phyloP scores from a whole-genome alignment of 1,140 invertebrate species.

The Drosophila subobscura region DNA sequence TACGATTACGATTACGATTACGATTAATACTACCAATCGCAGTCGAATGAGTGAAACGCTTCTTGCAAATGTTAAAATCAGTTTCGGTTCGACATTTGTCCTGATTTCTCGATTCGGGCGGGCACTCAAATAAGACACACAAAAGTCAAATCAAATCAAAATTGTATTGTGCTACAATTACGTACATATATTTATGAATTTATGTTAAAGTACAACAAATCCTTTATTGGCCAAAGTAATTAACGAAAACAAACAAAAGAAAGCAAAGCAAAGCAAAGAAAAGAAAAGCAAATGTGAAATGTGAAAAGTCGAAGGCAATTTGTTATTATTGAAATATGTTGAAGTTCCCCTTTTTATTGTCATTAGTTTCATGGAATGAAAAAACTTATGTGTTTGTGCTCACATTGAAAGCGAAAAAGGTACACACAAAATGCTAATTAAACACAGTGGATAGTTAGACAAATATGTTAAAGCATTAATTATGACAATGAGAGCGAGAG shows the following conservation, averaged over 20 bases:
- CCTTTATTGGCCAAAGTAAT: constrained; percentile 73
- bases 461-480: constrained; percentile 80
- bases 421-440: constrained; percentile 64
- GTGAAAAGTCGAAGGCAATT: constrained; percentile 47
- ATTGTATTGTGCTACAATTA: constrained; percentile 69
- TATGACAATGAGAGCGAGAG: constrained; percentile 53
- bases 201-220: constrained; percentile 79
- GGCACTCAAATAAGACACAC: background rate
- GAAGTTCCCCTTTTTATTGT: constrained; percentile 60
- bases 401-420: constrained; percentile 62
- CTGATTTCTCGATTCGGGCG: constrained; percentile 24
- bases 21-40: background rate
- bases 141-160: constrained; percentile 56
- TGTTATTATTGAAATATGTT: constrained; percentile 70
- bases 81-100: constrained; percentile 28
- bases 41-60: background rate
- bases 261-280: constrained; percentile 27
- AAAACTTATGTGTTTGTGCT: constrained; percentile 78
- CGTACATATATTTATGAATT: constrained; percentile 69
- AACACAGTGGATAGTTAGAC: constrained; percentile 74
- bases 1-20: background rate
- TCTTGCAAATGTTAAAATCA: constrained; percentile 41
- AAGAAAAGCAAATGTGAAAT: constrained; percentile 37
- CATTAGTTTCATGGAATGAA: constrained; percentile 53
- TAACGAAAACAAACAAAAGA: constrained; percentile 32